A percentile compares a stretch with the other conserved stretches of the same genome.
These are phyloP conservation scores for Phataginus tetradactyla DNA, from an alignment of 2,797 vertebrate genomes.

Conservation along the genomic window DNA sequence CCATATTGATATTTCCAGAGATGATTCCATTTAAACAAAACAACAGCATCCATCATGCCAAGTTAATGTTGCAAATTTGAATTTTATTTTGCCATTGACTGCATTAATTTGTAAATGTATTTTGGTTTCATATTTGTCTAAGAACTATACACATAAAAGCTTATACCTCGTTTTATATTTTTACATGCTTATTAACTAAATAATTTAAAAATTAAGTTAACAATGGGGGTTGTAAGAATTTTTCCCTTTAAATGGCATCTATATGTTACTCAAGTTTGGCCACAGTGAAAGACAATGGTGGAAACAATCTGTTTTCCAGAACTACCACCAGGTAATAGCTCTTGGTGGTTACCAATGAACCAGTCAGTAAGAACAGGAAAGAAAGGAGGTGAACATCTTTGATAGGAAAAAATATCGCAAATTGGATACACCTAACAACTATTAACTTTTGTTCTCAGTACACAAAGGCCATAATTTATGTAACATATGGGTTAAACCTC, in stretches of 20 bases:
- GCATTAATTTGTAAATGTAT: constrained; percentile 21
- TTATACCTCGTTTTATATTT: constrained; percentile 9
- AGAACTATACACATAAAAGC: neutral
- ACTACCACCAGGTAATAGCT: neutral
- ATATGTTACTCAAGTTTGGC: neutral
- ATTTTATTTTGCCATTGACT: constrained; percentile 52
- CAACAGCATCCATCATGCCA: constrained; percentile 26
- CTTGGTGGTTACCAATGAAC: neutral
- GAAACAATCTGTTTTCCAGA: neutral
- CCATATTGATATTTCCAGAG: neutral
- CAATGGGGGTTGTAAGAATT: neutral
- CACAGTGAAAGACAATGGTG: neutral
- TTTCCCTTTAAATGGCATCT: neutral
- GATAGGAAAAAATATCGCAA: constrained; percentile 5
- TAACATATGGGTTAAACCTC: neutral
- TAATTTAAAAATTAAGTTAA: neutral
- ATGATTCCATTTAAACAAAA: constrained; percentile 45
- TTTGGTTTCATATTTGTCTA: constrained; percentile 50
- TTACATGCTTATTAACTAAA: constrained; percentile 12
- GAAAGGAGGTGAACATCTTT: neutral
- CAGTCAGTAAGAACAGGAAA: neutral
- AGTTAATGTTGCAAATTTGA: constrained; percentile 47
- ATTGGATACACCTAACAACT: neutral
- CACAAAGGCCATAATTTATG: constrained; percentile 27
- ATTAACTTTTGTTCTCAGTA: neutral